Evolutionary conservation across 2,797 vertebrate genomes (phyloP).

Genomic region (Pampus argenteus): DNA sequence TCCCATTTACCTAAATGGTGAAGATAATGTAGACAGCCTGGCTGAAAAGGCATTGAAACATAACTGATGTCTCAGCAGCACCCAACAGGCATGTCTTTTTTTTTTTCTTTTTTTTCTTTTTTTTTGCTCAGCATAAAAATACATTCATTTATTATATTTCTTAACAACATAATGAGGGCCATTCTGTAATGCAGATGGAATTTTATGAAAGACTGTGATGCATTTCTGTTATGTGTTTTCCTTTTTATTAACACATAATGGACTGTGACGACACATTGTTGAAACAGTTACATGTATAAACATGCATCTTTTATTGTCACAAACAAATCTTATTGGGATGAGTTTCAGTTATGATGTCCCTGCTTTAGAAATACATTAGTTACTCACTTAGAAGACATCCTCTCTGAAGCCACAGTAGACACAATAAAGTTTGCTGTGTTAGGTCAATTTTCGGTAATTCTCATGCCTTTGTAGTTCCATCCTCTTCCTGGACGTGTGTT

Average conservation of each 20-base stretch:
- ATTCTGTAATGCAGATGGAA: constrained; percentile 54
- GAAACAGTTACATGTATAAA: constrained; percentile 47
- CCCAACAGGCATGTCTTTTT: constrained; percentile 27
- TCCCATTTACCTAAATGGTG: constrained; percentile 54
- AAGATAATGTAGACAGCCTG: constrained; percentile 43
- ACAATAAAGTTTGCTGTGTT: constrained; percentile 39
- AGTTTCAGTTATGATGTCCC: constrained; percentile 34
- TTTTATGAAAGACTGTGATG: constrained; percentile 27
- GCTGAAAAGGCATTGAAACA: constrained; percentile 50
- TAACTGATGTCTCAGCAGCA: constrained; percentile 48
- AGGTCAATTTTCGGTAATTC: constrained; percentile 46
- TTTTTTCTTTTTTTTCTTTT: neutral
- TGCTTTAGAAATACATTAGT: constrained; percentile 35
- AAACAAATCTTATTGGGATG: constrained; percentile 47
- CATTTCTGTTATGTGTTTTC: constrained; percentile 42
- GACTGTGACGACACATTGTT: constrained; percentile 53
- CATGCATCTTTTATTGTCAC: constrained; percentile 45
- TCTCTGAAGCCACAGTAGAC: constrained; percentile 35
- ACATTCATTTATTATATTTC: constrained; percentile 34
- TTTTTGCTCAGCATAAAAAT: neutral
- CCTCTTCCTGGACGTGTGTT: constrained; percentile 41
- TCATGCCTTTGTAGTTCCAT: constrained; percentile 45
- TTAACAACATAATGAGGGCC: constrained; percentile 28
- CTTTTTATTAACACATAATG: constrained; percentile 56
- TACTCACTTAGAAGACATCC: constrained; percentile 34